Evolutionary conservation across 2,797 vertebrate genomes (phyloP).

Genomic region (Pantherophis alleghaniensis): DNA sequence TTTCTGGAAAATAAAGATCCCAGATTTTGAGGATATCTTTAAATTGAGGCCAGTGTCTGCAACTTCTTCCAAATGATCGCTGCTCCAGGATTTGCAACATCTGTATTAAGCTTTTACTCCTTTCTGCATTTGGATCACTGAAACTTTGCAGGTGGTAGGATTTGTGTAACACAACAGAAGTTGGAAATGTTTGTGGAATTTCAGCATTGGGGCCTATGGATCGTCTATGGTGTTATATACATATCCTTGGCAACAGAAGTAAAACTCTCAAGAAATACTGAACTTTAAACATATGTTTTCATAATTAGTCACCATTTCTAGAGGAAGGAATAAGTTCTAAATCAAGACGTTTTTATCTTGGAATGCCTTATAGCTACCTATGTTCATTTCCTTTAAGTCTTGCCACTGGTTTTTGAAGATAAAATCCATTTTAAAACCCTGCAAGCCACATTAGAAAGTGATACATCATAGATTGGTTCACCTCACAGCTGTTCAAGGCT

Average conservation of each 20-base stretch:
- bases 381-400: background rate
- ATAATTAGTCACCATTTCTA: conserved; percentile 26
- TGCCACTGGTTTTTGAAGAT: background rate
- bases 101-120: background rate
- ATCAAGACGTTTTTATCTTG: conserved; percentile 30
- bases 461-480: conserved; percentile 7
- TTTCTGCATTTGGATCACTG: background rate
- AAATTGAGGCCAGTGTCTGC: background rate
- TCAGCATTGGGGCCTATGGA: background rate
- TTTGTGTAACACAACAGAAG: background rate
- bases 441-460: conserved; percentile 9
- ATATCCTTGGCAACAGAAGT: background rate
- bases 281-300: conserved; percentile 26
- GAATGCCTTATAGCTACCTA: background rate
- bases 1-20: background rate
- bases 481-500: background rate
- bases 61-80: background rate
- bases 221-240: fast-evolving
- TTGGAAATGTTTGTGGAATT: background rate
- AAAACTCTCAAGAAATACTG: conserved; percentile 3
- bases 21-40: background rate
- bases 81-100: background rate
- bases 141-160: background rate
- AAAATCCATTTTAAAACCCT: background rate
- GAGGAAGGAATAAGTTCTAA: conserved; percentile 12